Base-by-base conservation (phyloP, 2,113 vertebrate genomes). In the Chamaetylas fuelleborni region DNA sequence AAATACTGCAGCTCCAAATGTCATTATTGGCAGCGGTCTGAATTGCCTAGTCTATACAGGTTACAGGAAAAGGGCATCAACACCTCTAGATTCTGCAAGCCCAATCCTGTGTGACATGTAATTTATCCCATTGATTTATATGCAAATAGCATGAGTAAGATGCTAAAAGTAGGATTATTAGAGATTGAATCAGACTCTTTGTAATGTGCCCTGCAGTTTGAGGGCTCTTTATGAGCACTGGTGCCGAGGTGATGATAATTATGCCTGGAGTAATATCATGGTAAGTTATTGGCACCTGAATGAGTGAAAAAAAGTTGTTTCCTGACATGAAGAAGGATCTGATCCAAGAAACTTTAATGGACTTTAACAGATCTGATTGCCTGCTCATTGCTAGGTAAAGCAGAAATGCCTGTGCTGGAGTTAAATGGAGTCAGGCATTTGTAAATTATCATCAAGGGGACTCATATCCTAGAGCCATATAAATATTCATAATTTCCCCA, bases 51-150 rank as follows among this genome's bases (percentile, higher is more conserved):
- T 76, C 61, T 2, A 0, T 74, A 69, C 51, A 14, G 11, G 34
- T 79, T 91, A 54, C 14, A 74, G 81, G 36, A 79, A 50, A 84
- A 64, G 34, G 65, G 57, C 48, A 43, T 87, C 65, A 93, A 69
- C 85, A 87, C 81, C 78, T 93, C 40, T 43, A 57, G 31, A 42
- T 82, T 70, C 50, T 89, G 57, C 92, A 94, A 85, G 84, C 48
- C 78, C 28, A 15, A 45, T 96, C 87, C 73, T 90, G 78, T 61
- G 65, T 48, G 81, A 70, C 20, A 4, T 25, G 53, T 72, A 36
- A 76, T 95, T 88, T 79, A 65, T 67, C n/a, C n/a, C 70, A 10
- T 36, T 79, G 85, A 79, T 94, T 95, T 88, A 61, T 76, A 90
- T 87, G 92, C 92, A 87, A 72, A 90, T 80, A 61, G 36, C 34